Evolutionary conservation across 2,888 invertebrate genomes (phyloP), one percentile per base, ranked within the genome.

Genomic region (Drosophila macrospina): DNA sequence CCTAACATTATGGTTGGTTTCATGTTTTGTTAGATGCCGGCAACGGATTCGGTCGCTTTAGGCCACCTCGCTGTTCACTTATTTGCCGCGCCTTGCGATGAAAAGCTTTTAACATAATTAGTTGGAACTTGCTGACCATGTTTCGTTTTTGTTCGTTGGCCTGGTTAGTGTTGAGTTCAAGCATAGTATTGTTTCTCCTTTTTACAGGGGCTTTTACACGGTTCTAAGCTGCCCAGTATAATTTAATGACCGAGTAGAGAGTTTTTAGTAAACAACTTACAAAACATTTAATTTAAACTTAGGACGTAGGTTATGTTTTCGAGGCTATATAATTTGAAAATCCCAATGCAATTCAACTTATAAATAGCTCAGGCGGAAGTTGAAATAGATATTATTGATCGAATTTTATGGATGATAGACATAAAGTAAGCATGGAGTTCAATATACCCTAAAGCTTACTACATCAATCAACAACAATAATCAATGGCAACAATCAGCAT

Each of bases 41-140:
- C 63, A 62, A 51, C 32, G 39, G 47, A 66, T 61, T 6, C 42
- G 34, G 63, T 66, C 64, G 48, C 45, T 42, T 13, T 37, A 26
- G 16, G 34, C 15, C 30, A 69, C 26, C 47, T 45, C 57, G 48
- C 64, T 69, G 56, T 52, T 66, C 68, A 76, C 73, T 80, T 76
- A 78, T 83, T 80, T 83, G 78, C 69, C 73, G 61, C 72, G 74
- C 69, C 60, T 68, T 72, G 61, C 68, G 70, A 62, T 69, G 71
- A 80, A 85, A 91, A 89, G 91, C 91, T 91, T 91, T 91, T 91
- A 91, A 88, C 90, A 74, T 91, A 91, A 91, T 91, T 91, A 91
- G 91, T 90, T 91, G 88, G 80, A 91, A 88, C 91, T 91, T 91
- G 86, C 91, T 83, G 89, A 89, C 89, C 90, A 90, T 90, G 91